Evolutionary conservation across 92 coral and sea anemone species (phyloP).

Genomic region (Pocillopora grandis): DNA sequence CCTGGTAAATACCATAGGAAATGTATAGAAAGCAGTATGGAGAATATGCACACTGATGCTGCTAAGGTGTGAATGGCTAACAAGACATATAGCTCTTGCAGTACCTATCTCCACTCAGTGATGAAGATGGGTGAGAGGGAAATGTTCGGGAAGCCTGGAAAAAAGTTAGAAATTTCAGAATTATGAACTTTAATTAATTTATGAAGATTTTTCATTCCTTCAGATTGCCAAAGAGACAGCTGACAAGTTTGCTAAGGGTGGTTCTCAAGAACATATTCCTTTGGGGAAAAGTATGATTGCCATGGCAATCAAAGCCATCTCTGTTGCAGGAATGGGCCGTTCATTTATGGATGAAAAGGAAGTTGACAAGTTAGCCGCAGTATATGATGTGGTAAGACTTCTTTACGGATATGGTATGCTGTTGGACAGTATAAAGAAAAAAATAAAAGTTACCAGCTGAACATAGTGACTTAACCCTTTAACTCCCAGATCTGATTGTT

Average conservation of each 20-base stretch:
- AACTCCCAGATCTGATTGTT: no score
- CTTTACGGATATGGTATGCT: not conserved
- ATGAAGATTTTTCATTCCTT: not conserved
- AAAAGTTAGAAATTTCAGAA: no score
- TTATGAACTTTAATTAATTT: not conserved
- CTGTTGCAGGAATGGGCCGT: slow-evolving; percentile 72
- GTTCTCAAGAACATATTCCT: slow-evolving; percentile 77
- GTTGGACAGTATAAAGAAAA: no score
- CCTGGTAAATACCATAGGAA: not conserved
- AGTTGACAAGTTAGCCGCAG: slow-evolving; percentile 42
- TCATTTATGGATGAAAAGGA: slow-evolving; percentile 56
- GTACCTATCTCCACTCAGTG: no score
- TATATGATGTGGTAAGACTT: slow-evolving; percentile 64
- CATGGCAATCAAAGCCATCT: slow-evolving; percentile 69
- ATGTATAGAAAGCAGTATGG: no score
- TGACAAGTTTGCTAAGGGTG: slow-evolving; percentile 53
- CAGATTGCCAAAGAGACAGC: slow-evolving; percentile 64
- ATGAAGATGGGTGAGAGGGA: no score
- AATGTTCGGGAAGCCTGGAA: no score
- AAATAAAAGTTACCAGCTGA: no score
- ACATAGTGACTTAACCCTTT: no score
- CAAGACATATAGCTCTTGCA: no score
- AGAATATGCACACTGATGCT: not conserved
- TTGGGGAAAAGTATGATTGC: slow-evolving; percentile 66
- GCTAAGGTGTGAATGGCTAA: not conserved